A percentile compares a stretch with the other conserved stretches of the same genome.
These are phyloP conservation scores for Sesamia nonagrioides DNA, from an alignment of 1,140 invertebrate genomes.

Conservation along the genomic window DNA sequence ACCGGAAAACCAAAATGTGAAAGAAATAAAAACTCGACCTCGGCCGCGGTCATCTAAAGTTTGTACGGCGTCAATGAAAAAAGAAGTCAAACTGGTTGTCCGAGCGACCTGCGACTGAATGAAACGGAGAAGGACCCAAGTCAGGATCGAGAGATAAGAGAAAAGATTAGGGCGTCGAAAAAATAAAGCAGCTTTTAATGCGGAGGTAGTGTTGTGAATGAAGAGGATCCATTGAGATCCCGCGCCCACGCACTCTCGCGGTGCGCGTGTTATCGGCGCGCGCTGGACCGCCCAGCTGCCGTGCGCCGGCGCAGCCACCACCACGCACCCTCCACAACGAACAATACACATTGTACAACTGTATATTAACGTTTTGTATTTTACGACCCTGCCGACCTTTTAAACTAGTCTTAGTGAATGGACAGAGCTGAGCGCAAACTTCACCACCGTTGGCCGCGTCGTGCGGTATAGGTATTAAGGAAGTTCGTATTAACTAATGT, in stretches of 20 bases:
- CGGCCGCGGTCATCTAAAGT: constrained; percentile 85
- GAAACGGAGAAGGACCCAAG: constrained; percentile 82
- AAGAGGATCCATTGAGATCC: constrained; percentile 82
- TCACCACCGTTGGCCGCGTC: neutral
- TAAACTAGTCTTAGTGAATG: constrained; percentile 72
- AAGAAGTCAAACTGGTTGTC: constrained; percentile 83
- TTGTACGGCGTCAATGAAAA: constrained; percentile 85
- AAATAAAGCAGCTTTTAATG: constrained; percentile 85
- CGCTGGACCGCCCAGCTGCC: constrained; percentile 58
- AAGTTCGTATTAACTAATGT: no score
- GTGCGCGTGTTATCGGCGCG: constrained; percentile 64
- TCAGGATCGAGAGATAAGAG: constrained; percentile 83
- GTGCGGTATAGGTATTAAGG: no score
- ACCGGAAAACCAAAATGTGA: constrained; percentile 87
- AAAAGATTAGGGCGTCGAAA: constrained; percentile 83
- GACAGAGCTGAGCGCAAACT: constrained; percentile 57
- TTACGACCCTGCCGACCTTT: constrained; percentile 73
- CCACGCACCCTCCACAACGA: constrained; percentile 50
- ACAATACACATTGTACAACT: constrained; percentile 76
- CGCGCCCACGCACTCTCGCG: constrained; percentile 77
- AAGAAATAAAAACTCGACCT: constrained; percentile 87
- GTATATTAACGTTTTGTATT: constrained; percentile 75
- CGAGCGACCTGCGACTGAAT: constrained; percentile 81
- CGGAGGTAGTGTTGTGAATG: constrained; percentile 85
- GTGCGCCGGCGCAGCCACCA: constrained; percentile 54